Base-by-base conservation (phyloP, 1,140 invertebrate genomes). In the Nixonia krombeini region DNA sequence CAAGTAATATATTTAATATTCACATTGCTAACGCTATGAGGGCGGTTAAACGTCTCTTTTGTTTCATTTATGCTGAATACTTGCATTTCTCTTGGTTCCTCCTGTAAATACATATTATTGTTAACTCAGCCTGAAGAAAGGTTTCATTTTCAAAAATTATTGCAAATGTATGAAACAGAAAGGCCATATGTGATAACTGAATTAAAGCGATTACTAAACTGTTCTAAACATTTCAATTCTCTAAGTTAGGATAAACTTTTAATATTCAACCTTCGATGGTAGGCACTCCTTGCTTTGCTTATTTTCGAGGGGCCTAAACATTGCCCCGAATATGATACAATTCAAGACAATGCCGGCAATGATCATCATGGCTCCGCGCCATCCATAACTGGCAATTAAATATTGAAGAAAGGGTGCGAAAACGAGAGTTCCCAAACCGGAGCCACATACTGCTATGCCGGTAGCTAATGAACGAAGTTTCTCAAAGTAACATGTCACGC, bases 401-500 rank as follows among this genome's bases (percentile, higher is more conserved):
- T 79, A 80, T 55, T 90, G 87, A n/a, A 90, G 91, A 1, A 95
- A 82, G 0, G 94, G 93, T 0, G 94, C 91, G 73, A 96, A 92
- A 1, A 95, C 78, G 75, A 95, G 92, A 9, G 93, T 96, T 10
- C 94, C 94, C 9, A 96, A 87, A 2, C 94, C 94, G 3, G 95
- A 96, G 1, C 96, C 96, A 73, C 96, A 97, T 0, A 98, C 96
- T 0, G 96, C 96, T 16, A 99, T 96, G 1, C 93, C 92, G 0
- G 96, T 98, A 1, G 96, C 96, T 57, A 98, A 87, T 2, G 96
- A 96, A 46, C 96, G 88, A 62, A 91, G 92, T 69, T 93, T 91
- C 70, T 98, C 96, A 75, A 98, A 99, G 87, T 97, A 98, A 55
- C 92, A 93, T 1, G 95, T 96, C 4, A 98, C 96, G 77, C 93